A percentile compares a stretch with the other conserved stretches of the same genome.
phyloP scores from a whole-genome alignment of 1,140 invertebrate species.

The Caenorhabditis brenneri region DNA sequence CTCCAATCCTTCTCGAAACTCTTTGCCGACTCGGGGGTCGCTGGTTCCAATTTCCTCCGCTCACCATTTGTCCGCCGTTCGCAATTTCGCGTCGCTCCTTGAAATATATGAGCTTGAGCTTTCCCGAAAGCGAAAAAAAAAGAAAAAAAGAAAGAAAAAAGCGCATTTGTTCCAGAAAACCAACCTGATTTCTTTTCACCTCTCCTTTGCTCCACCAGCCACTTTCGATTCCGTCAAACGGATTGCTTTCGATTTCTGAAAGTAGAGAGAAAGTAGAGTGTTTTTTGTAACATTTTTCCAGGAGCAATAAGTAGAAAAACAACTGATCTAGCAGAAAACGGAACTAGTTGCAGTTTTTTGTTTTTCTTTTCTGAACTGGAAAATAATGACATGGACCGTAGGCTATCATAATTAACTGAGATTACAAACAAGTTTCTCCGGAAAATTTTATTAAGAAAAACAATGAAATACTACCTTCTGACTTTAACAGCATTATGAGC shows the following conservation, averaged over 20 bases:
- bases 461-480: no score
- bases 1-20: slow-evolving; percentile 23
- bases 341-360: background rate
- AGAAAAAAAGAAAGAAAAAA: background rate
- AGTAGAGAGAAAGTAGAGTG: background rate
- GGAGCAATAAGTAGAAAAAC: background rate
- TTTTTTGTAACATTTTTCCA: background rate
- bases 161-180: background rate
- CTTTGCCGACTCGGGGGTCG: slow-evolving; percentile 6
- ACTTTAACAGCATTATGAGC: no score
- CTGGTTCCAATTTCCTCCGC: slow-evolving; percentile 44
- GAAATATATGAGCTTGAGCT: slow-evolving; percentile 33
- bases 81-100: slow-evolving; percentile 47
- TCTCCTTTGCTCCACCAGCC: slow-evolving; percentile 54
- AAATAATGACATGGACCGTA: no score
- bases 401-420: no score
- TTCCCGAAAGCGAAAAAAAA: background rate
- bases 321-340: background rate
- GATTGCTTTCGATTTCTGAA: slow-evolving; percentile 47
- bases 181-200: slow-evolving; percentile 46
- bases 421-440: no score
- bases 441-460: no score
- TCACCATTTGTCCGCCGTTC: slow-evolving; percentile 42
- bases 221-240: slow-evolving; percentile 48
- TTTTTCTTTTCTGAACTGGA: no score